These are phyloP conservation scores for Euwallacea similis DNA, from an alignment of 1,140 invertebrate species.

Conservation along the genomic window DNA sequence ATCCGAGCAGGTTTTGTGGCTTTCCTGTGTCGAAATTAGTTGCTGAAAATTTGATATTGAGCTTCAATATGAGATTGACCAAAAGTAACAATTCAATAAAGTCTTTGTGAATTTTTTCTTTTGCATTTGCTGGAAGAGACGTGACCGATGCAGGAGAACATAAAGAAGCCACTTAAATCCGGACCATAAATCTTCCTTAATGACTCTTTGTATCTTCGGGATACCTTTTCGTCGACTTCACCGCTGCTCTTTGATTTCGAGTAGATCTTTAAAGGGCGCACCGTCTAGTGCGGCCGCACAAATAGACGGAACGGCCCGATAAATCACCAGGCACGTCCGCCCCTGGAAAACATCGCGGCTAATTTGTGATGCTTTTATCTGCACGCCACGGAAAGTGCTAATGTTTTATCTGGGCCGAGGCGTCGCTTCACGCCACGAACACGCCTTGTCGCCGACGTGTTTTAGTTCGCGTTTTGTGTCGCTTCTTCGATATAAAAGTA, in stretches of 20 bases:
- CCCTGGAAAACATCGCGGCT: conserved; percentile 41
- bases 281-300: conserved; percentile 29
- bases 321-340: conserved; percentile 36
- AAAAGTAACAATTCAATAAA: no score
- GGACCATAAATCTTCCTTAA: conserved; percentile 29
- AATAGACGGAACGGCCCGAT: conserved; percentile 31
- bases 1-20: no score
- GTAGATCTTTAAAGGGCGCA: conserved; percentile 29
- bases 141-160: background rate
- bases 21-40: no score
- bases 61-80: no score
- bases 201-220: conserved; percentile 25
- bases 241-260: conserved; percentile 32
- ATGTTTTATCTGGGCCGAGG: conserved; percentile 46
- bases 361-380: conserved; percentile 51
- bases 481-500: background rate
- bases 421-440: conserved; percentile 38
- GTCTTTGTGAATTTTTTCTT: no score
- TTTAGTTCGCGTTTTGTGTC: background rate
- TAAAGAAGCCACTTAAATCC: conserved; percentile 14
- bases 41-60: no score
- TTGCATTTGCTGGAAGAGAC: no score
- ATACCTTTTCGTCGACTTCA: conserved; percentile 29
- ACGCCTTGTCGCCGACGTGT: conserved; percentile 41
- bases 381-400: conserved; percentile 47